Conservation (phyloP, 2,113 vertebrate species). For the Cottus gobio region DNA sequence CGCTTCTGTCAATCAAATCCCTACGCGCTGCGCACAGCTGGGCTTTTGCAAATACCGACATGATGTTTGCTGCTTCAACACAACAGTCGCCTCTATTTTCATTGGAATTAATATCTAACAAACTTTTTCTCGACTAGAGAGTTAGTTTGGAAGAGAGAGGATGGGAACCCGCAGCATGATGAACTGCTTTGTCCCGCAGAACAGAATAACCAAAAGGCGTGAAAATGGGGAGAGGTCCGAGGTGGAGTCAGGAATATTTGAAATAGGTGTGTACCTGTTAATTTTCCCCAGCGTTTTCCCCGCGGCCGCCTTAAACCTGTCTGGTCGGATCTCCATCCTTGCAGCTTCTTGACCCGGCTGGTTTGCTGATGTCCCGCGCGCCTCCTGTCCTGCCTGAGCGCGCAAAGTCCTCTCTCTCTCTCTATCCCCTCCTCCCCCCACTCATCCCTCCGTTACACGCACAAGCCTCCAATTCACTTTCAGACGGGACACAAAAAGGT, state of each 20-base stretch:
- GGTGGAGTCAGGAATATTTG: background rate
- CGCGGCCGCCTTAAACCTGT: constrained; percentile 84
- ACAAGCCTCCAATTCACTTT: constrained; percentile 9
- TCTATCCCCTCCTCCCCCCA: background rate
- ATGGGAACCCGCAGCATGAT: background rate
- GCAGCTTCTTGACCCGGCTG: constrained; percentile 79
- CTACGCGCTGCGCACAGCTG: background rate
- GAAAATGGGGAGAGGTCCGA: constrained; percentile 18
- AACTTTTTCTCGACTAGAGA: constrained; percentile 28
- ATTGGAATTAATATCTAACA: background rate
- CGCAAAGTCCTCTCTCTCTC: constrained; percentile 45
- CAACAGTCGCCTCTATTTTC: background rate
- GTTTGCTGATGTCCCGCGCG: constrained; percentile 77
- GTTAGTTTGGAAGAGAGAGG: constrained; percentile 4
- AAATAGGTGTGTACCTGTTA: constrained; percentile 78
- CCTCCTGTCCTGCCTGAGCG: constrained; percentile 65
- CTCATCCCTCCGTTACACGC: background rate
- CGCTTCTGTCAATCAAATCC: background rate
- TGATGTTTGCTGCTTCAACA: background rate
- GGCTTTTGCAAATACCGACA: background rate
- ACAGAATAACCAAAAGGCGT: constrained; percentile 7
- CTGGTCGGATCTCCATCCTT: constrained; percentile 86
- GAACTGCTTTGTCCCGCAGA: background rate
- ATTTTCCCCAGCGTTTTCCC: constrained; percentile 85
- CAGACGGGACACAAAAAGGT: constrained; percentile 28